Base-by-base conservation (phyloP, 2,888 invertebrate species). In the Cyaniris semiargus region DNA sequence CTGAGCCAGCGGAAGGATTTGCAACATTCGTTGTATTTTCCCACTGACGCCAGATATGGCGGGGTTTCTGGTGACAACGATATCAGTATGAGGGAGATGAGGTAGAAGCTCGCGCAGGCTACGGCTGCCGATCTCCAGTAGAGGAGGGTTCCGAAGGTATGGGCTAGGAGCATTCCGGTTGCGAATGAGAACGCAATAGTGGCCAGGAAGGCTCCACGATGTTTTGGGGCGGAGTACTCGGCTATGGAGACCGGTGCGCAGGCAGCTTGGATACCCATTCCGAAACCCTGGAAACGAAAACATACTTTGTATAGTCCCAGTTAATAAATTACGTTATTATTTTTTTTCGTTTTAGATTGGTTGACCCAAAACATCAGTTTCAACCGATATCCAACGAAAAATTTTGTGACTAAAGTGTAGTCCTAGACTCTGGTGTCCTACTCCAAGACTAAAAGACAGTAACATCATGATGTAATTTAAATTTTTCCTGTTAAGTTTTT, bases 41-140 rank as follows among this genome's bases (percentile, higher is more conserved):
- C 95, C 81, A 90, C 94, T 0, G 95, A 94, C 0, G 95, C 94
- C 10, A 97, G 84, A 94, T 96, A 97, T 0, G 95, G 93, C 0
- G 96, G 96, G 1, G 96, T 95, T 89, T 97, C 96, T 0, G 95
- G 96, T 3, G 95, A 87, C 0, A 95, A 83, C 0, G 94, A 87
- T 3, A 95, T 86, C 0, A 95, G 85, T 0, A 95, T 82, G 15
- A 94, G 86, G n/a, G 94, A 93, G 1, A 95, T 5, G 0, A 90
- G 83, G 75, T 95, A 95, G 74, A 94, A 88, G 75, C 90, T 85
- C 0, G 94, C 93, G 79, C 95, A 95, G 27, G 95, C 90, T 0
- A 95, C 82, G 0, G 95, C 95, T 1, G 95, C 95, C 27, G 91
- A 83, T 84, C 95, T 87, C 96, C 96, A 96, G 80, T 94, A 90